Evolutionary conservation across 2,113 vertebrate species (phyloP).

Genomic region (Quiscalus mexicanus): DNA sequence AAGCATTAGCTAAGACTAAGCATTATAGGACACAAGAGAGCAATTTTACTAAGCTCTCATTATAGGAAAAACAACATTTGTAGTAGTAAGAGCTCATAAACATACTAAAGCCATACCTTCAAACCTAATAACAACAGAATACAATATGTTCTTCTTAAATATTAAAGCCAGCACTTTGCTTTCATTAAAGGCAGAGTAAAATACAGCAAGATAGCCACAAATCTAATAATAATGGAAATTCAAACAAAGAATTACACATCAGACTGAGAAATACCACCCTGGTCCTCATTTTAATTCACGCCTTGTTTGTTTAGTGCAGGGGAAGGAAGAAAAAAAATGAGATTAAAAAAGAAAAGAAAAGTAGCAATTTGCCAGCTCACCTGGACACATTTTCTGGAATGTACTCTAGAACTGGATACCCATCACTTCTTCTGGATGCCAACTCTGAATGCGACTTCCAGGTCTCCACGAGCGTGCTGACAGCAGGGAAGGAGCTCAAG

Average conservation of each 20-base stretch:
- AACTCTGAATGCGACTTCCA: constrained; percentile 95
- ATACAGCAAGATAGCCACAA: not conserved
- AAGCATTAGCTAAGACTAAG: constrained; percentile 14
- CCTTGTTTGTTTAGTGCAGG: not conserved
- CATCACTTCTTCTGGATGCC: constrained; percentile 87
- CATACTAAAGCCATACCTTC: constrained; percentile 2
- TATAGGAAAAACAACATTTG: constrained; percentile 53
- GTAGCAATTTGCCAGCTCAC: constrained; percentile 54
- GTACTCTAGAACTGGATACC: constrained; percentile 92
- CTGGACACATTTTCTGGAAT: constrained; percentile 89
- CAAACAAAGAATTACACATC: not conserved
- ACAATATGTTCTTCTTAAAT: constrained; percentile 37
- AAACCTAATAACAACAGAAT: constrained; percentile 16
- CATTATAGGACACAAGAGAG: constrained; percentile 42
- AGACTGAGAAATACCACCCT: not conserved
- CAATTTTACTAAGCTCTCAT: constrained; percentile 43
- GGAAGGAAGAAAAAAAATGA: no score
- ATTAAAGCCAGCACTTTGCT: constrained; percentile 13
- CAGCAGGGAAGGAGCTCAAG: constrained; percentile 94
- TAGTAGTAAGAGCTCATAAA: constrained; percentile 31
- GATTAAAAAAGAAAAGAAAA: no score
- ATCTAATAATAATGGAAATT: not conserved
- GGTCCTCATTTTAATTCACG: not conserved
- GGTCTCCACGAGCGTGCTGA: constrained; percentile 91
- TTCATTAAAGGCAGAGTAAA: constrained; percentile 28